Percentiles rank a stretch among this genome's conserved stretches.
phyloP scores from a whole-genome alignment of 1,140 invertebrate genomes.

The Cydia splendana region DNA sequence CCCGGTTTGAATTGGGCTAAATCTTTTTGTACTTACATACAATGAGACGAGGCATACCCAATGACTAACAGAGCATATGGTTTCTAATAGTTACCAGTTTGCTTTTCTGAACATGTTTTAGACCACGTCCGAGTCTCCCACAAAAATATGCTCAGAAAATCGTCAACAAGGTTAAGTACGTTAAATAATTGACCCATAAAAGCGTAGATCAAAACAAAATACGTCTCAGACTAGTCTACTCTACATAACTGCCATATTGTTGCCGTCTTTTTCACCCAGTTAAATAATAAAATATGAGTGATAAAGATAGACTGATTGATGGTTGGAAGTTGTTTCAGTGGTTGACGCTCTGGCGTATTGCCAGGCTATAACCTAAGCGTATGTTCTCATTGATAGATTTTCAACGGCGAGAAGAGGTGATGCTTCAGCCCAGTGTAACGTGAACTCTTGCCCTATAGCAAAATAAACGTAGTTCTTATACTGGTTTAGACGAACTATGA shows the following conservation, averaged over 20 bases:
- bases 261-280: not conserved
- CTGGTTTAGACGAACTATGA: too few relatives aligned
- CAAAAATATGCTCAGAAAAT: not conserved
- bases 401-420: not conserved
- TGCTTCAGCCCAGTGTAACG: too few relatives aligned
- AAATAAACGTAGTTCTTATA: too few relatives aligned
- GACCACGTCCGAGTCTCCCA: not conserved
- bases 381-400: not conserved
- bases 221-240: conserved; percentile 48
- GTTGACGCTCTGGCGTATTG: conserved; percentile 4
- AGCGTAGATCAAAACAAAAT: conserved; percentile 40
- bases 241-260: not conserved
- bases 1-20: too few relatives aligned
- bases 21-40: too few relatives aligned
- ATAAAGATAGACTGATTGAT: not conserved
- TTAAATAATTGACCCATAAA: conserved; percentile 12
- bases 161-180: conserved; percentile 7
- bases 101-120: not conserved
- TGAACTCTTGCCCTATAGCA: too few relatives aligned
- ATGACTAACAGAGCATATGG: too few relatives aligned
- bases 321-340: not conserved
- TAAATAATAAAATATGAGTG: not conserved
- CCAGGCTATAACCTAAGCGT: not conserved
- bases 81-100: too few relatives aligned
- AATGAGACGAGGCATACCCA: too few relatives aligned